Conservation (phyloP, 37 sponge, comb jelly and placozoan species). For the Oscarella lobularis region DNA sequence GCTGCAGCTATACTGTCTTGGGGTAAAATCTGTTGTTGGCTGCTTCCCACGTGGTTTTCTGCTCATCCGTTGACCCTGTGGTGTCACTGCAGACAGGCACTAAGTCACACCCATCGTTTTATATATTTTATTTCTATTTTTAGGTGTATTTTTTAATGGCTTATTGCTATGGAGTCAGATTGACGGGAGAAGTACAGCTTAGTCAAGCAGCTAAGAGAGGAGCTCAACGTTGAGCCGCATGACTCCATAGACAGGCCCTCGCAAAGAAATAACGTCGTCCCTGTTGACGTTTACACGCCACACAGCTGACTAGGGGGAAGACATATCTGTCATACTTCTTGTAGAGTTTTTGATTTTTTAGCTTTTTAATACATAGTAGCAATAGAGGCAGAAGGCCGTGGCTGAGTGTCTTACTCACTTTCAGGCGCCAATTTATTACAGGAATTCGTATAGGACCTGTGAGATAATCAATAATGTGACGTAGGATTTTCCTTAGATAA, state of each 20-base stretch:
- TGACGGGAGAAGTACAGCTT: conserved; percentile 21
- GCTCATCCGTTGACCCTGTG: conserved; percentile 76
- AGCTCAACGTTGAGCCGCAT: conserved; percentile 50
- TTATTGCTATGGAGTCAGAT: conserved; percentile 60
- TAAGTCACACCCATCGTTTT: background rate
- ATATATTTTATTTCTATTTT: background rate
- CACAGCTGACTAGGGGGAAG: conserved; percentile 49
- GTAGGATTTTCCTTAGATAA: conserved; percentile 45
- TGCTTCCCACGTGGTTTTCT: conserved; percentile 57
- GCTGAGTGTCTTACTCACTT: conserved; percentile 58
- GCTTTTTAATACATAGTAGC: conserved; percentile 32
- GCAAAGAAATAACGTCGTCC: conserved; percentile 58
- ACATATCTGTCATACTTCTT: background rate
- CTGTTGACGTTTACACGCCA: conserved; percentile 66
- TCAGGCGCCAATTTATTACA: conserved; percentile 37
- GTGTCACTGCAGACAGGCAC: conserved; percentile 85
- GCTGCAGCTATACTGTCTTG: conserved; percentile 71
- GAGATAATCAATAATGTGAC: no score
- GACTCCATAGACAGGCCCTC: conserved; percentile 60
- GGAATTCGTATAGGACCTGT: conserved; percentile 89
- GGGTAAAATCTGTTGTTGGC: conserved; percentile 80
- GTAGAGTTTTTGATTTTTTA: conserved; percentile 10
- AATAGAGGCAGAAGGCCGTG: conserved; percentile 42
- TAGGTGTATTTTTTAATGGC: conserved; percentile 87
- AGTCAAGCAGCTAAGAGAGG: conserved; percentile 47